Evolutionary conservation across 2,113 vertebrate species (phyloP).

Genomic region (Carassius gibelio): DNA sequence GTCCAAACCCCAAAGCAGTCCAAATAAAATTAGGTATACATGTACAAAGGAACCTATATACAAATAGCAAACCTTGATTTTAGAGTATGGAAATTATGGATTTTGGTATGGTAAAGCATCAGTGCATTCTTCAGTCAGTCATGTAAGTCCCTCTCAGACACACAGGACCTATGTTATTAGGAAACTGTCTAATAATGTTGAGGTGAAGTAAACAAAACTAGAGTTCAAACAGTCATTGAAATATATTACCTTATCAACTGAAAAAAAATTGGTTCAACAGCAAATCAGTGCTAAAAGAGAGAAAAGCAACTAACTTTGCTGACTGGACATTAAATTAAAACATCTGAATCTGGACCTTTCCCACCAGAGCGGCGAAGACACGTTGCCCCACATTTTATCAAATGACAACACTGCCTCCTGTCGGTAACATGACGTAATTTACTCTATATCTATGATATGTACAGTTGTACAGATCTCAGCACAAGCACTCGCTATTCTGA

Average conservation of each 20-base stretch:
- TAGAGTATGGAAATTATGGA: no score
- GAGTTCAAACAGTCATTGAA: not conserved
- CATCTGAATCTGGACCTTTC: not conserved
- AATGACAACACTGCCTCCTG: constrained; percentile 59
- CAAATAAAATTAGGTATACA: not conserved
- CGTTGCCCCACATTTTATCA: not conserved
- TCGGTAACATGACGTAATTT: not conserved
- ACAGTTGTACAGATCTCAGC: not conserved
- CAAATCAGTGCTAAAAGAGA: not conserved
- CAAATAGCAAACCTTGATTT: constrained; percentile 5
- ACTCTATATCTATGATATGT: no score
- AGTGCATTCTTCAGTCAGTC: not conserved
- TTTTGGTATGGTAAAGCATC: not conserved
- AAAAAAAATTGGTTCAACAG: not conserved
- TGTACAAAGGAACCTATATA: not conserved
- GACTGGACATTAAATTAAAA: not conserved
- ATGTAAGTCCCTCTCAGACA: not conserved
- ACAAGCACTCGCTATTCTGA: constrained; percentile 2
- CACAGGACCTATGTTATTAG: not conserved
- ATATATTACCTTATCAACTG: not conserved
- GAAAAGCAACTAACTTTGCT: not conserved
- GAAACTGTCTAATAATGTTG: not conserved
- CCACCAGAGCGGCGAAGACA: not conserved
- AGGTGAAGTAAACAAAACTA: not conserved
- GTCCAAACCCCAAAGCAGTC: not conserved